Evolutionary conservation across 2,113 vertebrate species (phyloP).

Genomic region (Heterotis niloticus): DNA sequence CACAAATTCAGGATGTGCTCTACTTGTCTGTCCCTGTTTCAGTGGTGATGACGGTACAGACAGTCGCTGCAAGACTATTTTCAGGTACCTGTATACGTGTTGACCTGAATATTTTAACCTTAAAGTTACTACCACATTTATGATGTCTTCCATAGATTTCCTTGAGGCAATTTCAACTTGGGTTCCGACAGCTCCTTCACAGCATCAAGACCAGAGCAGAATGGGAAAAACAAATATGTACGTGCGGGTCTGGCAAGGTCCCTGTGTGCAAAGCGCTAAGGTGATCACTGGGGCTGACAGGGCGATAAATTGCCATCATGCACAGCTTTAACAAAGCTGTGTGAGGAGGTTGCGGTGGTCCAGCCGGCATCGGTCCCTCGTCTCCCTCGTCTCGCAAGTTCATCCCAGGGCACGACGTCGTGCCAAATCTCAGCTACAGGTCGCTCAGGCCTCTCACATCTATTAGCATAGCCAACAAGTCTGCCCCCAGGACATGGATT

Average conservation of each 20-base stretch:
- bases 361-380: not conserved
- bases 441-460: not conserved
- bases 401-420: not conserved
- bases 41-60: too few relatives aligned
- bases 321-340: not conserved
- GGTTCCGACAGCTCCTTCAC: not conserved
- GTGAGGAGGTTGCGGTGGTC: constrained; percentile 1
- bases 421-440: not conserved
- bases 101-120: too few relatives aligned
- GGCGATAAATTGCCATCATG: constrained; percentile 11
- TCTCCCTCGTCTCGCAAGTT: not conserved
- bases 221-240: not conserved
- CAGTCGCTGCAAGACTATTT: too few relatives aligned
- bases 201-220: not conserved
- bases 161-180: too few relatives aligned
- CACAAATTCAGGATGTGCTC: too few relatives aligned
- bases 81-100: too few relatives aligned
- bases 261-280: constrained; percentile 10
- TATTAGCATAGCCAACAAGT: not conserved
- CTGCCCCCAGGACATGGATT: not conserved
- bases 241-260: constrained; percentile 9
- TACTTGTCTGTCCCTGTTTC: too few relatives aligned
- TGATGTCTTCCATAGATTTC: too few relatives aligned
- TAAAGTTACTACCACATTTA: too few relatives aligned
- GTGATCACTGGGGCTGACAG: constrained; percentile 6